phyloP scores from a whole-genome alignment of 2,113 vertebrate genomes.

The Tachycineta bicolor region DNA sequence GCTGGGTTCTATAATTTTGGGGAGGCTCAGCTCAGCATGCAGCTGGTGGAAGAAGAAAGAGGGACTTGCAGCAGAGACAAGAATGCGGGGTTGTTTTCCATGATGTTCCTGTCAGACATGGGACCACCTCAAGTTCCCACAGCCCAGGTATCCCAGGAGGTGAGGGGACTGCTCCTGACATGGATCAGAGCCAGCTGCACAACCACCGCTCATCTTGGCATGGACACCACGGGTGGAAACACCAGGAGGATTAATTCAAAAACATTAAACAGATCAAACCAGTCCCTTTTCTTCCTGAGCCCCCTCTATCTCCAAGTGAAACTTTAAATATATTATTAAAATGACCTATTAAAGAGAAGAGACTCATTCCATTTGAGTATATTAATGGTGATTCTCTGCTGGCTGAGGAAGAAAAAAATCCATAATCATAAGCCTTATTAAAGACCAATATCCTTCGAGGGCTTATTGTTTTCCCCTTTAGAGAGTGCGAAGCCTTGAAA shows the following conservation, averaged over 20 bases:
- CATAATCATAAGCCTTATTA: constrained; percentile 60
- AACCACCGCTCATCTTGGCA: not conserved
- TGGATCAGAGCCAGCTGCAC: not conserved
- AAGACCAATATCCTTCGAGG: constrained; percentile 32
- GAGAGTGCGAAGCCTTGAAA: constrained; percentile 13
- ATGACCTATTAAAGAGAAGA: constrained; percentile 23
- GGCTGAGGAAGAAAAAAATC: constrained; percentile 9
- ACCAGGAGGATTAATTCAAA: rapidly evolving
- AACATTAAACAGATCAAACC: not conserved
- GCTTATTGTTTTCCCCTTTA: constrained; percentile 26
- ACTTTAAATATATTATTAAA: constrained; percentile 41
- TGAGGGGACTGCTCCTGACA: rapidly evolving
- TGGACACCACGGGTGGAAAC: rapidly evolving
- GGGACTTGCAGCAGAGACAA: not conserved
- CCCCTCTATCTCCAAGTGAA: not conserved
- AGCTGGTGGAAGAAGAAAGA: not conserved
- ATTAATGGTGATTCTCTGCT: constrained; percentile 12
- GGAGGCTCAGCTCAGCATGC: not conserved
- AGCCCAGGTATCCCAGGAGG: not conserved
- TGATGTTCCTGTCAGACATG: rapidly evolving
- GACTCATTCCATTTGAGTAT: not conserved
- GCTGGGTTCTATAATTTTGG: not conserved
- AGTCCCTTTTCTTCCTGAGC: not conserved
- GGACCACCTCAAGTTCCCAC: not conserved
- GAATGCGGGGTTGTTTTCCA: not conserved